These are phyloP conservation scores for Parazoanthus atlanticus DNA, from an alignment of 92 coral and sea anemone species.

Conservation along the genomic window DNA sequence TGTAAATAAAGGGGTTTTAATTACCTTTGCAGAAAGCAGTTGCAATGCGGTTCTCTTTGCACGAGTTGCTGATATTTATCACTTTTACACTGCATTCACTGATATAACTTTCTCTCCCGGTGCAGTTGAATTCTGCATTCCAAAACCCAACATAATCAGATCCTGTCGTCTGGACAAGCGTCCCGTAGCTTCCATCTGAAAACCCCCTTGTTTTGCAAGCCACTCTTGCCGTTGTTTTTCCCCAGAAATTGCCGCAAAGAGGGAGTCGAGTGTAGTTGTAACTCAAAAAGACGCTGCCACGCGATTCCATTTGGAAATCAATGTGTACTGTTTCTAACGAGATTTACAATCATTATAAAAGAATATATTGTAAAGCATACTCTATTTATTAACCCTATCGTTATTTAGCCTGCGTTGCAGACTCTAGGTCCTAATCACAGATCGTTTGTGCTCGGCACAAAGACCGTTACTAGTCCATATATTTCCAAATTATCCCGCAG, in stretches of 20 bases:
- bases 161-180: not conserved
- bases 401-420: too few species aligned
- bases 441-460: too few species aligned
- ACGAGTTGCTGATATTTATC: not conserved
- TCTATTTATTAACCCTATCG: too few species aligned
- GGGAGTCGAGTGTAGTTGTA: not conserved
- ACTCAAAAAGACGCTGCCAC: not conserved
- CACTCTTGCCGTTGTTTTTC: too few species aligned
- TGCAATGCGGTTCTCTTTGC: too few species aligned
- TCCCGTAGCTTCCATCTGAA: not conserved
- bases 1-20: too few species aligned
- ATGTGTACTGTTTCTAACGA: not conserved
- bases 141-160: not conserved
- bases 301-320: not conserved
- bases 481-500: too few species aligned
- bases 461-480: too few species aligned
- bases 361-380: too few species aligned
- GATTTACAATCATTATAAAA: not conserved
- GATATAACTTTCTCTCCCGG: not conserved
- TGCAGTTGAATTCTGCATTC: not conserved
- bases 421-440: too few species aligned
- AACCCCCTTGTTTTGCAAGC: not conserved
- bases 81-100: not conserved
- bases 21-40: slow-evolving; percentile 5
- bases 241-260: not conserved